Evolutionary conservation across 1,140 invertebrate genomes (phyloP).

Genomic region (Latrodectus geometricus): DNA sequence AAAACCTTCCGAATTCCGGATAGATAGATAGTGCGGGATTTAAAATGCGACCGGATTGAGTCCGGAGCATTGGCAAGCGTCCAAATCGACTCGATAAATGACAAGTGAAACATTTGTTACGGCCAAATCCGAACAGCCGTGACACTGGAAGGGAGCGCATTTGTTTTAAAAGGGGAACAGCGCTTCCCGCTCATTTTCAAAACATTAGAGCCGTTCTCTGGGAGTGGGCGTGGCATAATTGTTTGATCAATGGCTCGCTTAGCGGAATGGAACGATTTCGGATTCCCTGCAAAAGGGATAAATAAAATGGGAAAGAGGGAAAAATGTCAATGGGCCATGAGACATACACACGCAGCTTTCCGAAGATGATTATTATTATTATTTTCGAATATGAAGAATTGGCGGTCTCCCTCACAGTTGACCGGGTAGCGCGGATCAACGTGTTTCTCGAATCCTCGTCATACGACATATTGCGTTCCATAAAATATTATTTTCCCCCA

Average conservation of each 20-base stretch:
- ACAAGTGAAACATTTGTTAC: slow-evolving; percentile 59
- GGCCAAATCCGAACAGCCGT: slow-evolving; percentile 35
- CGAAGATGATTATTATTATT: not conserved
- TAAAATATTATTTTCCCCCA: no score
- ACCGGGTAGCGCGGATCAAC: no score
- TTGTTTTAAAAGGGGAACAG: slow-evolving; percentile 23
- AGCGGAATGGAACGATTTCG: slow-evolving; percentile 22
- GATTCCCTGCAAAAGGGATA: not conserved
- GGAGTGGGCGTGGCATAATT: slow-evolving; percentile 48
- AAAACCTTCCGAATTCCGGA: slow-evolving; percentile 7
- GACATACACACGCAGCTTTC: not conserved
- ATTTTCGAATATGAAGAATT: not conserved
- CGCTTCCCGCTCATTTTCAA: slow-evolving; percentile 50
- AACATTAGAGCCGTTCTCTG: slow-evolving; percentile 35
- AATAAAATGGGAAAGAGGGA: not conserved
- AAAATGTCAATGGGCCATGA: not conserved
- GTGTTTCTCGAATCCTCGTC: no score
- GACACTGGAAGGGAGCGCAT: slow-evolving; percentile 35
- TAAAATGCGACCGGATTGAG: slow-evolving; percentile 54
- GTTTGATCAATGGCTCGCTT: slow-evolving; percentile 52
- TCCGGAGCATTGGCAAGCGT: slow-evolving; percentile 28
- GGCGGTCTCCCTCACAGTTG: not conserved
- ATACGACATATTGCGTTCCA: no score
- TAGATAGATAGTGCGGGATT: slow-evolving; percentile 52
- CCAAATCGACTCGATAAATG: slow-evolving; percentile 58